phyloP scores from a whole-genome alignment of 2,113 vertebrate genomes.

The Pseudopodoces humilis region DNA sequence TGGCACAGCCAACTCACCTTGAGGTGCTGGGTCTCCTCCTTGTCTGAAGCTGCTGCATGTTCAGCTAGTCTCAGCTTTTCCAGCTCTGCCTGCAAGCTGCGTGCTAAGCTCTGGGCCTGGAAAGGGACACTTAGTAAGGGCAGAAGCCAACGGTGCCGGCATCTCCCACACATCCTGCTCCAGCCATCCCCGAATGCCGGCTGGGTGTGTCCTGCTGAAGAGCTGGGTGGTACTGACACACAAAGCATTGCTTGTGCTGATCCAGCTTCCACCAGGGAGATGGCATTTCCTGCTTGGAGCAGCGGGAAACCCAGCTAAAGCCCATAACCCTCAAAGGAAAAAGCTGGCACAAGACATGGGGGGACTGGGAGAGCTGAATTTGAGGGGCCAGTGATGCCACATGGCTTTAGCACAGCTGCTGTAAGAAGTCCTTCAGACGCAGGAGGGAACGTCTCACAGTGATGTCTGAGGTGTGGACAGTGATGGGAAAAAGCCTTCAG shows the following conservation, averaged over 20 bases:
- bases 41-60: conserved; percentile 59
- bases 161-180: not conserved
- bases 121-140: not conserved
- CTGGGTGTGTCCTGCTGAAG: not conserved
- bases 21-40: conserved; percentile 78
- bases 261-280: not conserved
- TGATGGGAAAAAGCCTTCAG: not conserved
- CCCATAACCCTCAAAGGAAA: not conserved
- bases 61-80: conserved; percentile 79
- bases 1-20: conserved; percentile 75
- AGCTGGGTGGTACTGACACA: fast-evolving
- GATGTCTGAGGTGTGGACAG: not conserved
- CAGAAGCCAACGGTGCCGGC: fast-evolving
- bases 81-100: conserved; percentile 84
- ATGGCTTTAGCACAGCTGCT: not conserved
- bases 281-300: not conserved
- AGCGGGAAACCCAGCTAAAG: not conserved
- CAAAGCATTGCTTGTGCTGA: not conserved
- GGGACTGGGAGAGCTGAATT: not conserved
- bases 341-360: not conserved
- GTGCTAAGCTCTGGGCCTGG: conserved; percentile 79
- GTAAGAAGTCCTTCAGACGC: not conserved
- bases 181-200: fast-evolving
- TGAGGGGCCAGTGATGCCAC: not conserved
- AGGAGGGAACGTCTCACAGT: not conserved